Evolutionary conservation across 2,888 invertebrate species (phyloP), one percentile per base, ranked within the genome.

Genomic region (Dermolepida albohirtum): DNA sequence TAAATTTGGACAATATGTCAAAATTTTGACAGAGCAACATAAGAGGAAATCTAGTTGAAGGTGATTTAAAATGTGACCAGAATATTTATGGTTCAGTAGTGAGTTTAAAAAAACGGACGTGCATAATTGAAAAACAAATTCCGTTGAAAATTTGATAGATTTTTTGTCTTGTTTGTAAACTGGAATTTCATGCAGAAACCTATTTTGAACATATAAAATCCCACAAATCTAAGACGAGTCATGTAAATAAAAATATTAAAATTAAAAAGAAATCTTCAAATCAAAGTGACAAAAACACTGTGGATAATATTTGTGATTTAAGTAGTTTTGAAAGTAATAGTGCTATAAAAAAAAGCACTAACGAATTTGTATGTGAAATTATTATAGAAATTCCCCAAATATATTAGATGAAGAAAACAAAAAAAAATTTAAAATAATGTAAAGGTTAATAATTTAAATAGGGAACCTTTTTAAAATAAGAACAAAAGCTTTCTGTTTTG

Each of bases 111-210:
- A 10, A 59, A 34, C 59, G 4, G 14, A 34, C 1, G 5, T 14
- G 7, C 59, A 59, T 27, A 8, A 11, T 12, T 1, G 47, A 39
- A 68, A 49, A 52, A 74, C 68, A 64, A 81, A 81, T 71, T 82
- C 81, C 66, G 78, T 81, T 17, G 82, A 82, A 70, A 82, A 82
- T 5, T 79, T 80, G 81, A 83, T 82, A 66, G 81, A 80, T 70
- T 82, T 81, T 72, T 70, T 83, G 83, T 75, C 80, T 81, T 75
- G 81, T 82, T 70, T 83, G 83, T 68, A 80, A 82, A 62, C 73
- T 80, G 14, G 80, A 80, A 63, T 34, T 5, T 34, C 6, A 5
- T 34, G 1, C 34, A 34, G 34, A 34, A 34, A 7, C 10, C 10
- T 6, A 82, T 69, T 77, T 83, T 78, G 80, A 81, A 70, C 83